Conservation (phyloP, 1,140 invertebrate genomes). For the Ruditapes philippinarum region DNA sequence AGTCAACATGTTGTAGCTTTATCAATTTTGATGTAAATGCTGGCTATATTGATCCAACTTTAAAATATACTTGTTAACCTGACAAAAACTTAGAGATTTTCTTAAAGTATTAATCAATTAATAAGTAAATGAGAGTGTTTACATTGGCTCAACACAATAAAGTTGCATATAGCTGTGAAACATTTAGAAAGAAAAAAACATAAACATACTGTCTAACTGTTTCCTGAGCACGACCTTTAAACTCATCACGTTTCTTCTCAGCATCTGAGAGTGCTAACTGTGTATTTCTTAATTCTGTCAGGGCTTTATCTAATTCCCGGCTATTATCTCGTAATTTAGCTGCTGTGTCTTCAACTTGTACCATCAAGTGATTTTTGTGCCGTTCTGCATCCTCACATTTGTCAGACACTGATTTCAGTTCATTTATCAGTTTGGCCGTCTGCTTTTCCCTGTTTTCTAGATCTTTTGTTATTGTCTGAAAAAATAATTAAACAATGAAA, state of each 20-base stretch:
- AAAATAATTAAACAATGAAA: too few relatives aligned
- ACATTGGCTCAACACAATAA: too few relatives aligned
- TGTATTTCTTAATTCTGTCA: constrained; percentile 79
- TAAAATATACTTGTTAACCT: too few relatives aligned
- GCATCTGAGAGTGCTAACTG: constrained; percentile 79
- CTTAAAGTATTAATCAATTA: too few relatives aligned
- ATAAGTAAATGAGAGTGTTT: too few relatives aligned
- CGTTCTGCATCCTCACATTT: constrained; percentile 81
- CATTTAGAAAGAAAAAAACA: too few relatives aligned
- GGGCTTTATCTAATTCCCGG: constrained; percentile 78
- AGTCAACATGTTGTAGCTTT: too few relatives aligned
- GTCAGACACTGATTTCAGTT: constrained; percentile 82
- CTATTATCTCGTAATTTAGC: constrained; percentile 76
- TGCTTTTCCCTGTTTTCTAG: constrained; percentile 84
- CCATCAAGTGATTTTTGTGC: constrained; percentile 74
- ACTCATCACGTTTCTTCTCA: constrained; percentile 84
- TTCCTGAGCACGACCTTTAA: constrained; percentile 84
- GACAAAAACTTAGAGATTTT: too few relatives aligned
- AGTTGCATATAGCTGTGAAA: too few relatives aligned
- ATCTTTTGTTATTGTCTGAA: constrained; percentile 84
- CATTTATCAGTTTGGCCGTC: constrained; percentile 82
- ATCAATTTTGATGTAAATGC: too few relatives aligned
- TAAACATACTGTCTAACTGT: constrained; percentile 84
- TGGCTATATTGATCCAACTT: too few relatives aligned
- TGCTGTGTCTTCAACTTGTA: constrained; percentile 80